Evolutionary conservation across 2,888 invertebrate species (phyloP).

Genomic region (Limenitis camilla): DNA sequence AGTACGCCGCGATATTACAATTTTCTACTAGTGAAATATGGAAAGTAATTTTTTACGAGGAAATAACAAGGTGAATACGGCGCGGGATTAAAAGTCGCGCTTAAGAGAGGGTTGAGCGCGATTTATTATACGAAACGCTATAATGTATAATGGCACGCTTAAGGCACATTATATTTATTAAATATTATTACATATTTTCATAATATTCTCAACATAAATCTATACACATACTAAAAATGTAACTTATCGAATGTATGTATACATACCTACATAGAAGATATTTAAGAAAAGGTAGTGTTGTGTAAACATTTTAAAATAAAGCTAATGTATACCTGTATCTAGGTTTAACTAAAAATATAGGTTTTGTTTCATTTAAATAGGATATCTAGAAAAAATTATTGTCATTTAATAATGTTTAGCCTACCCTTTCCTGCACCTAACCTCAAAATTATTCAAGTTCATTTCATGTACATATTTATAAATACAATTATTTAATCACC

Average conservation of each 20-base stretch:
- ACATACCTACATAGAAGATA: no score
- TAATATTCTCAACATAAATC: constrained; percentile 1
- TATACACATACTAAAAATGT: not conserved
- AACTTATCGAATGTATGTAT: no score
- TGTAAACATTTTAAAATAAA: no score
- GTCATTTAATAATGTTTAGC: no score
- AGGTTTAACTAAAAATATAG: no score
- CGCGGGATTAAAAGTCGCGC: constrained; percentile 56
- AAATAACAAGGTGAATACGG: constrained; percentile 66
- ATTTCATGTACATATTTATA: no score
- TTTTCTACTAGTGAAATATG: constrained; percentile 72
- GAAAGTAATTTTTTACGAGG: constrained; percentile 72
- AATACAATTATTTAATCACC: constrained; percentile 1
- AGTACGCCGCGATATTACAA: constrained; percentile 65
- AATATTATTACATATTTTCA: constrained; percentile 3
- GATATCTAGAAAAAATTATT: no score
- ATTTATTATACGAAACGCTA: constrained; percentile 33
- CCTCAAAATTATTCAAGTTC: no score
- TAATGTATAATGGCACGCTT: constrained; percentile 16
- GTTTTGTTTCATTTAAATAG: no score
- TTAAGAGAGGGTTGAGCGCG: constrained; percentile 48
- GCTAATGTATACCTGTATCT: no score
- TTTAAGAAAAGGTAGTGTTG: no score
- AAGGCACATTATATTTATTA: constrained; percentile 21
- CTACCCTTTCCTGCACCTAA: no score